Evolutionary conservation across 2,113 vertebrate genomes (phyloP).

Genomic region (Takifugu flavidus): DNA sequence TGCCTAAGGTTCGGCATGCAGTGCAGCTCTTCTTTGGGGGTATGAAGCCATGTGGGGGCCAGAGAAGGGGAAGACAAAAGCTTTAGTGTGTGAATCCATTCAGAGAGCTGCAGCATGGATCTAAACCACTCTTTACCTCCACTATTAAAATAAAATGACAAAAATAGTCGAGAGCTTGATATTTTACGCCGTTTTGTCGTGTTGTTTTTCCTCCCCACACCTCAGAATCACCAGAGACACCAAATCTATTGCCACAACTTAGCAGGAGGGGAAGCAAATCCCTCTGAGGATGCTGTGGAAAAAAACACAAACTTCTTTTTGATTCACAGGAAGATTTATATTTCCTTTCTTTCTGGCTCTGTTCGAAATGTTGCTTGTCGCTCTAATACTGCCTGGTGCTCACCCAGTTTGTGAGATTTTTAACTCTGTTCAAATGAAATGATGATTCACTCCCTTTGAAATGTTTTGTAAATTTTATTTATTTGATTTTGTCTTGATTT

Average conservation of each 20-base stretch:
- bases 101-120: slow-evolving; percentile 64
- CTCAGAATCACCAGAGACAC: slow-evolving; percentile 18
- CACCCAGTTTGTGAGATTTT: slow-evolving; percentile 68
- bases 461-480: slow-evolving; percentile 68
- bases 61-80: slow-evolving; percentile 48
- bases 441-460: slow-evolving; percentile 58
- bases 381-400: slow-evolving; percentile 74
- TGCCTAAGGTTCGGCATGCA: slow-evolving; percentile 54
- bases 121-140: slow-evolving; percentile 59
- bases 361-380: slow-evolving; percentile 61
- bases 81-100: slow-evolving; percentile 65
- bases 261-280: slow-evolving; percentile 11
- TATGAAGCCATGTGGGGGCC: slow-evolving; percentile 7
- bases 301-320: slow-evolving; percentile 10
- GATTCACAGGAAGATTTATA: not conserved
- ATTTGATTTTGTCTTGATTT: slow-evolving; percentile 47
- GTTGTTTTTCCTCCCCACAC: slow-evolving; percentile 27
- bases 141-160: not conserved
- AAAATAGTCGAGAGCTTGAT: slow-evolving; percentile 50
- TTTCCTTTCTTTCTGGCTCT: slow-evolving; percentile 26
- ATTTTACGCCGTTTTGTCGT: slow-evolving; percentile 54
- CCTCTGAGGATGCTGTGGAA: slow-evolving; percentile 31
- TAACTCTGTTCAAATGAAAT: slow-evolving; percentile 54
- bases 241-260: slow-evolving; percentile 9
- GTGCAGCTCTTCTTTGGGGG: slow-evolving; percentile 54